Percentiles rank a stretch among this genome's conserved stretches.
Evolutionary conservation across 2,888 invertebrate genomes (phyloP).

Genomic region (Epirrhoe tristata): DNA sequence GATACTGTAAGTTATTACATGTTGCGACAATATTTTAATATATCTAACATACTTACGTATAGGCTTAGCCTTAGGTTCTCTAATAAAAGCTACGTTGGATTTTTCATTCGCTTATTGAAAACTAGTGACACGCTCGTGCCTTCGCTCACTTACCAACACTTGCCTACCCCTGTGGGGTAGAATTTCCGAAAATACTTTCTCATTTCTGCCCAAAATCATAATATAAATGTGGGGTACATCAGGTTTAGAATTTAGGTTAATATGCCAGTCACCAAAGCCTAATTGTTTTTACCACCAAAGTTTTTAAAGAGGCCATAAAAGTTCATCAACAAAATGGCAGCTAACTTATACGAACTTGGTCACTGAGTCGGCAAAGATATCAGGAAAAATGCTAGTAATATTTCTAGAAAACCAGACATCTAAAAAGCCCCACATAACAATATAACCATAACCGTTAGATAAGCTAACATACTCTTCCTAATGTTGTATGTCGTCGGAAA

Average conservation of each 20-base stretch:
- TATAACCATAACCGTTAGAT: constrained; percentile 10
- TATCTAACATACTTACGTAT: neutral
- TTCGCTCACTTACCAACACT: too few relatives aligned
- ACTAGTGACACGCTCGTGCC: too few relatives aligned
- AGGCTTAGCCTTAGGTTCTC: neutral
- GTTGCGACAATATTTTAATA: constrained; percentile 28
- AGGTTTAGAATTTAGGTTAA: too few relatives aligned
- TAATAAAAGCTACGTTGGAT: neutral
- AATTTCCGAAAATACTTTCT: too few relatives aligned
- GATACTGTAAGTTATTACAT: constrained; percentile 27
- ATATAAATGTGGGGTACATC: too few relatives aligned
- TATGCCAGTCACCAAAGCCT: too few relatives aligned
- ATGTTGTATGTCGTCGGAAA: constrained; percentile 81
- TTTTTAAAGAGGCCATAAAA: too few relatives aligned
- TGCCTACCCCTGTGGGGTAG: too few relatives aligned
- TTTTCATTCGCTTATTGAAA: neutral
- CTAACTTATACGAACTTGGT: too few relatives aligned
- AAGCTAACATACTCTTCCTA: constrained; percentile 50
- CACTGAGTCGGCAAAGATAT: neutral
- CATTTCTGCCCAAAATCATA: too few relatives aligned
- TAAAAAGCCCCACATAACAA: constrained; percentile 23
- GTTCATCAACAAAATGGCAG: too few relatives aligned
- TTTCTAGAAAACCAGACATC: constrained; percentile 6
- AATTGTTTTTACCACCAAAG: too few relatives aligned
- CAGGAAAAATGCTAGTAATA: neutral